These are phyloP conservation scores for Penaeus chinensis DNA, from an alignment of 1,140 invertebrate species.

Conservation along the genomic window DNA sequence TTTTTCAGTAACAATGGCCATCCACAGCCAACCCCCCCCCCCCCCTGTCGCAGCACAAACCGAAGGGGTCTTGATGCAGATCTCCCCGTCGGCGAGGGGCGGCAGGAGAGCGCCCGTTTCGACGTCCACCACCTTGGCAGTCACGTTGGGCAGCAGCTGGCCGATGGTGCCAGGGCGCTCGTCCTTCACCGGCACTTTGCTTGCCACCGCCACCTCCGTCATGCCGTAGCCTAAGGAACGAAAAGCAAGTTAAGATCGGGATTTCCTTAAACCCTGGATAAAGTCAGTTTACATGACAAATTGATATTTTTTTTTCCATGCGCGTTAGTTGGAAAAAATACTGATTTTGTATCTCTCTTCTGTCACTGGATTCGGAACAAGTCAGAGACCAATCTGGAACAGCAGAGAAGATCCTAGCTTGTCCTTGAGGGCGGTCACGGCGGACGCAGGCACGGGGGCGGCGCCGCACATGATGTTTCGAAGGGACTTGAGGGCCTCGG, in stretches of 20 bases:
- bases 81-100: slow-evolving; percentile 15
- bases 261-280: too few relatives aligned
- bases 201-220: slow-evolving; percentile 23
- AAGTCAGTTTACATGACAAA: background rate
- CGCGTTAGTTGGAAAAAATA: background rate
- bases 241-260: background rate
- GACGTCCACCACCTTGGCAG: slow-evolving; percentile 23
- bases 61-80: slow-evolving; percentile 44
- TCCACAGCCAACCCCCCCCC: background rate
- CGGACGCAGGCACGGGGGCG: slow-evolving; percentile 41
- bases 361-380: background rate
- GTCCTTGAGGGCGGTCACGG: slow-evolving; percentile 40
- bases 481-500: slow-evolving; percentile 26
- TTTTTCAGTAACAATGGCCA: too few relatives aligned
- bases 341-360: background rate
- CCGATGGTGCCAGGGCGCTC: slow-evolving; percentile 36
- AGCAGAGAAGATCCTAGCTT: slow-evolving; percentile 35
- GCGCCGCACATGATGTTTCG: slow-evolving; percentile 23
- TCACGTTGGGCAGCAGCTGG: slow-evolving; percentile 4
- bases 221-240: slow-evolving; percentile 38
- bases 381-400: slow-evolving; percentile 53
- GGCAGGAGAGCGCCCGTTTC: slow-evolving; percentile 29
- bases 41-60: background rate
- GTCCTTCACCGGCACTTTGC: slow-evolving; percentile 28
- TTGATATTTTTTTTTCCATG: too few relatives aligned